A percentile compares a stretch with the other conserved stretches of the same genome.
These are phyloP conservation scores for Deilephila elpenor DNA, from an alignment of 2,888 invertebrate species.

Conservation along the genomic window DNA sequence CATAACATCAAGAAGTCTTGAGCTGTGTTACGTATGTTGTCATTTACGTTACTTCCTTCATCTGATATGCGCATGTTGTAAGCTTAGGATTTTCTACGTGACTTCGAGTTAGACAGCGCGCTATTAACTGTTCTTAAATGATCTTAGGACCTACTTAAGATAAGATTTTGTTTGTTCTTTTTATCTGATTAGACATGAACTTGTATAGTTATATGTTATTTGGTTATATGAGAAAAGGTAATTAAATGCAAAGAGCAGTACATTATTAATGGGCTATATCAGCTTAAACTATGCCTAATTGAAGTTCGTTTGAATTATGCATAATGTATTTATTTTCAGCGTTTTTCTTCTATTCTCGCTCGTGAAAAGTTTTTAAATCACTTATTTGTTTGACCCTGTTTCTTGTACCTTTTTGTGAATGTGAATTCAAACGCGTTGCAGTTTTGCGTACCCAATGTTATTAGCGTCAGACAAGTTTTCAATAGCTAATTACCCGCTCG, in stretches of 20 bases:
- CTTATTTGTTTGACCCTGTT: neutral
- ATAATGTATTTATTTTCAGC: no score
- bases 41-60: slow-evolving; percentile 62
- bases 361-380: neutral
- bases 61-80: slow-evolving; percentile 49
- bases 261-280: no score
- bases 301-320: no score
- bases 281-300: no score
- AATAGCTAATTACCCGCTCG: slow-evolving; percentile 31
- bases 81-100: slow-evolving; percentile 27
- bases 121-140: slow-evolving; percentile 27
- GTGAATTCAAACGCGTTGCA: slow-evolving; percentile 7
- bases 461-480: slow-evolving; percentile 3
- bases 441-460: slow-evolving; percentile 15
- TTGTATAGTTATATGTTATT: neutral
- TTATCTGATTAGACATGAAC: neutral
- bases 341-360: neutral
- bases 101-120: slow-evolving; percentile 6
- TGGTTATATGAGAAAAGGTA: neutral
- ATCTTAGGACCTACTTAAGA: neutral
- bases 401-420: neutral
- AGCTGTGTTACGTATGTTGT: slow-evolving; percentile 43
- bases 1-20: slow-evolving; percentile 35
- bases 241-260: neutral
- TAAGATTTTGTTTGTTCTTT: neutral